These are phyloP conservation scores for Tachuris rubrigastra DNA, from an alignment of 2,113 vertebrate genomes.

Conservation along the genomic window DNA sequence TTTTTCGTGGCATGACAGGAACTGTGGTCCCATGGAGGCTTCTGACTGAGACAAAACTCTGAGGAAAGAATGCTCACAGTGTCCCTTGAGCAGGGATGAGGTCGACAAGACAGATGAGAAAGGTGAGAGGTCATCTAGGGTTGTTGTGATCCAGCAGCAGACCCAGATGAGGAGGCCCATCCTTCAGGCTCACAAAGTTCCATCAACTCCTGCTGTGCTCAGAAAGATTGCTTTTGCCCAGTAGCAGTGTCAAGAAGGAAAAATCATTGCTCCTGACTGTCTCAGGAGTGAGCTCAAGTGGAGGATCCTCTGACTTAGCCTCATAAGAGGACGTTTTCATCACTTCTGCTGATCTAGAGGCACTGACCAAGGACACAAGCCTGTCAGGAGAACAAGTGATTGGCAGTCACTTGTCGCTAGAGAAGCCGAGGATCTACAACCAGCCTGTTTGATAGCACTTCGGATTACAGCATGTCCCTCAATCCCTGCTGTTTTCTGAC, in stretches of 20 bases:
- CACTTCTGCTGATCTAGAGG: neutral
- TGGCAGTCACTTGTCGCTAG: neutral
- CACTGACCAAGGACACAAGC: neutral
- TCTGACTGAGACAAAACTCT: neutral
- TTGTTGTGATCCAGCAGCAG: neutral
- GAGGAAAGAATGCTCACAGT: neutral
- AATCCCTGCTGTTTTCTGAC: neutral
- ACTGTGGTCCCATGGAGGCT: neutral
- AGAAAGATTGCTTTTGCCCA: neutral
- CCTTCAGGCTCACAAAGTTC: neutral
- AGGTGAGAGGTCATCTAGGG: neutral
- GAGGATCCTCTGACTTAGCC: neutral
- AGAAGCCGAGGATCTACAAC: neutral
- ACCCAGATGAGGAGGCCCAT: neutral
- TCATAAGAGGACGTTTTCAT: accelerated
- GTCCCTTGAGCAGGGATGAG: neutral
- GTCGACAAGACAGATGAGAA: neutral
- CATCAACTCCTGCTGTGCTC: accelerated
- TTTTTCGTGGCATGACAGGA: neutral
- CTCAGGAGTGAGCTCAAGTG: neutral
- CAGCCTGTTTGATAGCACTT: neutral
- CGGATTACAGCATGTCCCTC: neutral
- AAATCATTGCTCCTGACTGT: neutral
- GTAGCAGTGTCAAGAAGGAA: neutral
- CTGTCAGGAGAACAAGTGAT: neutral